Evolutionary conservation across 2,797 vertebrate species (phyloP).

Genomic region (Euthynnus affinis): DNA sequence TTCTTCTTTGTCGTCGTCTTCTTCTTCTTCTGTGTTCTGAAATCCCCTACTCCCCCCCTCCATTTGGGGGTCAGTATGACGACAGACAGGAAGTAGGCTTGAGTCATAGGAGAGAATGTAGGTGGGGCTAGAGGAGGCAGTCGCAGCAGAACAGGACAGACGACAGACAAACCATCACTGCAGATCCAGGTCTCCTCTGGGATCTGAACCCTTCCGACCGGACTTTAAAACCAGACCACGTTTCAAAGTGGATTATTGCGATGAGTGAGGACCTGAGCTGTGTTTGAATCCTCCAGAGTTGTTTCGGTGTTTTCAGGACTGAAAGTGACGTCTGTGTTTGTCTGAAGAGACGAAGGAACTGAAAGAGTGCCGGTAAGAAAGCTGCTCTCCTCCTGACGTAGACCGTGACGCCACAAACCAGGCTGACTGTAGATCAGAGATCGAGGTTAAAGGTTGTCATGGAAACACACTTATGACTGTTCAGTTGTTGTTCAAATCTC

Average conservation of each 20-base stretch:
- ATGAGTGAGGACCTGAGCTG: background rate
- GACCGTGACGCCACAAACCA: background rate
- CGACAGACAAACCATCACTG: background rate
- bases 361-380: background rate
- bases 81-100: conserved; percentile 65
- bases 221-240: background rate
- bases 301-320: background rate
- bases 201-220: background rate
- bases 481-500: too few relatives aligned
- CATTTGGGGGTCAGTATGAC: conserved; percentile 35
- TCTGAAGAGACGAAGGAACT: background rate
- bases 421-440: background rate
- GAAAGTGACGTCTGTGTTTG: background rate
- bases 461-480: background rate
- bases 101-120: conserved; percentile 52
- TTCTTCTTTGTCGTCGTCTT: background rate
- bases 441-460: conserved; percentile 7
- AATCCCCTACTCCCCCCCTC: background rate
- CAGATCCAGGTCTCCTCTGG: background rate
- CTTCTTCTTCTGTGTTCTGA: background rate
- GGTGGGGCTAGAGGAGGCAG: conserved; percentile 41
- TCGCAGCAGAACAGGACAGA: conserved; percentile 2
- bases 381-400: background rate
- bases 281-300: background rate
- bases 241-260: background rate